phyloP scores from a whole-genome alignment of 2,113 vertebrate genomes.

The Pedetes capensis region DNA sequence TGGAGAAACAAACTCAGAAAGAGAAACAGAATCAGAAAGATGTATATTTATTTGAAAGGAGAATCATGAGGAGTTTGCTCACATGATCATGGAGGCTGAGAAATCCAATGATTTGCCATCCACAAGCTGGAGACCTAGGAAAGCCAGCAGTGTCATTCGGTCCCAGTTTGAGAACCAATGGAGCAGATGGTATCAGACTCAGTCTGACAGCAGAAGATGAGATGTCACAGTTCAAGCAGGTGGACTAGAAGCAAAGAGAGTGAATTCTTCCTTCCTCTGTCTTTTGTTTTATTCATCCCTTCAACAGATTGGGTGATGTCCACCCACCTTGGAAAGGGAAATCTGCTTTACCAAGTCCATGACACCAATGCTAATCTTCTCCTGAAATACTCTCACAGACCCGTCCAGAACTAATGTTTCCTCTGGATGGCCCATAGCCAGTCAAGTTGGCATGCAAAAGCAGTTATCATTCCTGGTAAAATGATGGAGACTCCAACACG shows the following conservation, averaged over 20 bases:
- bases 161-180: neutral
- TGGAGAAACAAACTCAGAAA: neutral
- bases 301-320: neutral
- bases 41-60: neutral
- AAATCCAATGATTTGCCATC: neutral
- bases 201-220: too few species aligned
- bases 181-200: neutral
- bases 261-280: neutral
- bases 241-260: neutral
- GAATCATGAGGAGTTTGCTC: neutral
- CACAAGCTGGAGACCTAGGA: neutral
- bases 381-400: neutral
- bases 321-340: neutral
- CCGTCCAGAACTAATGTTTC: neutral
- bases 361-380: neutral
- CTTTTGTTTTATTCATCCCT: neutral
- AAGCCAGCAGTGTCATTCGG: neutral
- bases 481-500: neutral
- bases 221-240: too few species aligned
- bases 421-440: neutral
- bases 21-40: neutral
- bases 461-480: neutral
- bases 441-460: neutral
- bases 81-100: neutral
- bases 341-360: neutral